Evolutionary conservation across 2,113 vertebrate species (phyloP).

Genomic region (Stigmatopora nigra): DNA sequence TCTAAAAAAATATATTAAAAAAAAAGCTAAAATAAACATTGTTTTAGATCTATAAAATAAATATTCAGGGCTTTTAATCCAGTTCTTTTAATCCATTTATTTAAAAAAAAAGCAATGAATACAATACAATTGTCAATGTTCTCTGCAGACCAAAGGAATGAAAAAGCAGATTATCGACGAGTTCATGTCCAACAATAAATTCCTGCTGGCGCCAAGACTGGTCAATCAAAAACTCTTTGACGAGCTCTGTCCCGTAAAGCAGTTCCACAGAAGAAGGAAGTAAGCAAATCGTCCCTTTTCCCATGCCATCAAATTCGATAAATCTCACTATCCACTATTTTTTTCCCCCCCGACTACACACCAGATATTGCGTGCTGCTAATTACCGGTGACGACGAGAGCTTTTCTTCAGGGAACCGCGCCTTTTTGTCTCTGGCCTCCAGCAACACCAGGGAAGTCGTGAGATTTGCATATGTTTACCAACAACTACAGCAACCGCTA

Average conservation of each 20-base stretch:
- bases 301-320: background rate
- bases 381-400: conserved; percentile 76
- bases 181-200: conserved; percentile 90
- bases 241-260: conserved; percentile 89
- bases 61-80: too few species aligned
- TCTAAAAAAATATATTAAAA: too few species aligned
- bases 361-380: conserved; percentile 86
- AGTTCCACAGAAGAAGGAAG: conserved; percentile 91
- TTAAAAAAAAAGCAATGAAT: too few species aligned
- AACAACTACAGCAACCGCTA: conserved; percentile 78
- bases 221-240: conserved; percentile 90
- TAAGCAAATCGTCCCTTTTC: conserved; percentile 51
- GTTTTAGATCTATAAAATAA: too few species aligned
- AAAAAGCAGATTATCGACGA: conserved; percentile 91
- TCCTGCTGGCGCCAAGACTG: conserved; percentile 82
- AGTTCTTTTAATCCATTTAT: too few species aligned
- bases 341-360: background rate
- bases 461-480: conserved; percentile 82
- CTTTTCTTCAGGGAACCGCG: conserved; percentile 69
- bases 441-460: conserved; percentile 81
- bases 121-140: background rate
- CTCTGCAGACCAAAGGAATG: conserved; percentile 80
- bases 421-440: conserved; percentile 82
- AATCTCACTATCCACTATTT: too few species aligned
- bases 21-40: too few species aligned